phyloP scores from a whole-genome alignment of 2,888 invertebrate species.

The Xestia ashworthii region DNA sequence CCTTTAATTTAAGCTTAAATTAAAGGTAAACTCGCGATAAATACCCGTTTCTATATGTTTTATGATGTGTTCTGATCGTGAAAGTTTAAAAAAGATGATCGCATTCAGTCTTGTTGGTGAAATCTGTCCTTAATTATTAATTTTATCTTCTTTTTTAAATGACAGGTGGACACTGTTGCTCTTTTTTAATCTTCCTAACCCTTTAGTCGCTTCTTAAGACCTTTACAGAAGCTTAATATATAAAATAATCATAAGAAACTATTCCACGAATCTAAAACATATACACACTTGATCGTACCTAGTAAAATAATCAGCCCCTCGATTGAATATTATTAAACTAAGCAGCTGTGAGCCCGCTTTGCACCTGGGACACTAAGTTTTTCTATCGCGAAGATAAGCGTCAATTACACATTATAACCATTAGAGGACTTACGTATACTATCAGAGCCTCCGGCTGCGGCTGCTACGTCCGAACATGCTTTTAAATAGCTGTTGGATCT shows the following conservation, averaged over 20 bases:
- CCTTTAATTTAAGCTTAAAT: too few species aligned
- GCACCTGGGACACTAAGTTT: constrained; percentile 56
- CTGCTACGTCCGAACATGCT: constrained; percentile 6
- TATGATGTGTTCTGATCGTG: too few species aligned
- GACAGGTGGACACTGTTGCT: neutral
- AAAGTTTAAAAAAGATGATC: too few species aligned
- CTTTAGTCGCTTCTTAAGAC: neutral
- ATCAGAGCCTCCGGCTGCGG: constrained; percentile 26
- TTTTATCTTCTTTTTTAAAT: neutral
- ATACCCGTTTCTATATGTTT: too few species aligned
- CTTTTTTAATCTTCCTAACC: neutral
- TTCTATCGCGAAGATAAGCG: constrained; percentile 57
- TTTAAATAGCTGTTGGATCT: neutral
- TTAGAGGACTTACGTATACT: constrained; percentile 34
- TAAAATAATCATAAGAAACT: neutral
- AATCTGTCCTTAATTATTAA: neutral
- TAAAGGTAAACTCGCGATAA: too few species aligned
- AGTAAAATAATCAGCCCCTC: constrained; percentile 3
- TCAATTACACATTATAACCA: constrained; percentile 48
- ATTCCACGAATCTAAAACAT: neutral
- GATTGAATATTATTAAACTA: constrained; percentile 51
- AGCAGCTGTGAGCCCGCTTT: constrained; percentile 44
- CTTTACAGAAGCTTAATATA: neutral
- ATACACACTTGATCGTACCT: neutral
- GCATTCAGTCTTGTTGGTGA: neutral